Evolutionary conservation across 2,113 vertebrate genomes (phyloP).

Genomic region (Colistium nudipinnis): DNA sequence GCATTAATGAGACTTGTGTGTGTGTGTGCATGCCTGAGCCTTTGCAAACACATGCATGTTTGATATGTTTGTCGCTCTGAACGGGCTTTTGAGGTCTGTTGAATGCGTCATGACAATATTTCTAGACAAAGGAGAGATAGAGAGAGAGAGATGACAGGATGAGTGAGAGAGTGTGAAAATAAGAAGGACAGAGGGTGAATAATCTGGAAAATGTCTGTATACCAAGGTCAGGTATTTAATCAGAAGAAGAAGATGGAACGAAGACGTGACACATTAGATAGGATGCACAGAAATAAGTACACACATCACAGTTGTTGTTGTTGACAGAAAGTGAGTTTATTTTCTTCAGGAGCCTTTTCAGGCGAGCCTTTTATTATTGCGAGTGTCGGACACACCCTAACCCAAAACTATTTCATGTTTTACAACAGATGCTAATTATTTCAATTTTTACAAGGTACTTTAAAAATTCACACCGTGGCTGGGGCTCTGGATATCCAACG

Average conservation of each 20-base stretch:
- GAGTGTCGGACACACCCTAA: not conserved
- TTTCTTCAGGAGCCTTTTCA: not conserved
- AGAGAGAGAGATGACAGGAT: too few relatives aligned
- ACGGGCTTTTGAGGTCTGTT: conserved; percentile 39
- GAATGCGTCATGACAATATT: conserved; percentile 26
- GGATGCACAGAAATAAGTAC: not conserved
- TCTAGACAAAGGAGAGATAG: conserved; percentile 11
- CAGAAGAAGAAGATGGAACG: not conserved
- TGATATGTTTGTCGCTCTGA: conserved; percentile 33
- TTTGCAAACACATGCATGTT: conserved; percentile 10
- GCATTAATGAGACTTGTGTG: conserved; percentile 35
- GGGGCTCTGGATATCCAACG: not conserved
- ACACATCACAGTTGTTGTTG: not conserved
- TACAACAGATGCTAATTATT: not conserved
- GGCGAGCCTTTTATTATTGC: not conserved
- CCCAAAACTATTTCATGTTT: not conserved
- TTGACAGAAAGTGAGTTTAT: not conserved
- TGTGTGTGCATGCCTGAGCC: not conserved
- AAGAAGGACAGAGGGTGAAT: too few relatives aligned
- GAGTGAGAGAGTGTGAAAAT: too few relatives aligned
- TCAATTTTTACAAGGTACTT: conserved; percentile 1
- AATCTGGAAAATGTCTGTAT: conserved; percentile 23
- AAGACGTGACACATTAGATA: not conserved
- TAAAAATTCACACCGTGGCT: not conserved
- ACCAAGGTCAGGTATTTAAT: not conserved